These are phyloP conservation scores for Ischnura elegans DNA, from an alignment of 2,888 invertebrate genomes.

Conservation along the genomic window DNA sequence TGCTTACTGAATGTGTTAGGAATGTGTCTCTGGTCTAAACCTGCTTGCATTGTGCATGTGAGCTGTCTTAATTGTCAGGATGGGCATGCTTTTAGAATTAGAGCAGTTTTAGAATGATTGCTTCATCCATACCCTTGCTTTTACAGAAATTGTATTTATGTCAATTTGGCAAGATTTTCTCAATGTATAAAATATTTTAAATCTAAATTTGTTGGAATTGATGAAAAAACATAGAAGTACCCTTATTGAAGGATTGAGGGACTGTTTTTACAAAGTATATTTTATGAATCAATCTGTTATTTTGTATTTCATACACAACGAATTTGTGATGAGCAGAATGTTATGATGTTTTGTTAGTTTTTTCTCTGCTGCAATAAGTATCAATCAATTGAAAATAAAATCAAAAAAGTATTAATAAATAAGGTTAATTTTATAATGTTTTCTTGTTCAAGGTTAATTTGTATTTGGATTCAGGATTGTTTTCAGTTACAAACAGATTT, in stretches of 20 bases:
- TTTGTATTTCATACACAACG: too few species aligned
- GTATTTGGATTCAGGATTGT: too few species aligned
- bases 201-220: not conserved
- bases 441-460: too few species aligned
- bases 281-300: too few species aligned
- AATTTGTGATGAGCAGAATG: too few species aligned
- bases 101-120: not conserved
- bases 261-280: too few species aligned
- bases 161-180: not conserved
- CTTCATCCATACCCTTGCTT: not conserved
- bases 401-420: not conserved
- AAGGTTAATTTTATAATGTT: too few species aligned
- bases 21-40: not conserved
- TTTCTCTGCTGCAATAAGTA: not conserved
- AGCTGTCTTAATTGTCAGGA: not conserved
- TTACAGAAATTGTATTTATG: not conserved
- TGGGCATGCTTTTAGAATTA: not conserved
- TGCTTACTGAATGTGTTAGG: not conserved
- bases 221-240: too few species aligned
- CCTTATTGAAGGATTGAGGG: too few species aligned
- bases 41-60: constrained; percentile 20
- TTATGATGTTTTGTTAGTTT: too few species aligned
- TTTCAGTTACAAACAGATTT: too few species aligned
- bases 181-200: not conserved
- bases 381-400: not conserved